A percentile compares a stretch with the other conserved stretches of the same genome.
Conservation (phyloP, 2,113 vertebrate species). For the Gavialis gangeticus region DNA sequence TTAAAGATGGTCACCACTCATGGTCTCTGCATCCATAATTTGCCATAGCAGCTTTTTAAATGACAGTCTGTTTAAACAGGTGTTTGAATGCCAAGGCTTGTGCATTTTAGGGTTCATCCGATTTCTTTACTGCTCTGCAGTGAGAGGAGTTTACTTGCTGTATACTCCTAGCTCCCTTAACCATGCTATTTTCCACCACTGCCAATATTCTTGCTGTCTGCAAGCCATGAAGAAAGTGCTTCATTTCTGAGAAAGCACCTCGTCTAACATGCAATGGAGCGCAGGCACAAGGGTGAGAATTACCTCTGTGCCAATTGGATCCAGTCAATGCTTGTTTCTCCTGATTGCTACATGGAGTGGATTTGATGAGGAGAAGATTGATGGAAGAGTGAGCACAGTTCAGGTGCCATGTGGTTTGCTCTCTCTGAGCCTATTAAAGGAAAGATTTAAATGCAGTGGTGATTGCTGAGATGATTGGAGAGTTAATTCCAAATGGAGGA, state of each 20-base stretch:
- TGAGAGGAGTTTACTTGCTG: background rate
- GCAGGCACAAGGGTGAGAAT: background rate
- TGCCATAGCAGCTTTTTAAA: constrained; percentile 3
- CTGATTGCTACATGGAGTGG: background rate
- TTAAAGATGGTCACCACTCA: background rate
- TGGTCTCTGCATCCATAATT: background rate
- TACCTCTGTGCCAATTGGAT: background rate
- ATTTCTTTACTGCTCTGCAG: background rate
- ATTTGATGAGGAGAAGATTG: constrained; percentile 36
- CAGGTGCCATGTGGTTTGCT: background rate
- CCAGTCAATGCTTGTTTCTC: background rate
- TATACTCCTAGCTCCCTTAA: accelerated
- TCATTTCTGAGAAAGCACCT: background rate
- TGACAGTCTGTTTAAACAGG: background rate
- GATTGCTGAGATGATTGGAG: constrained; percentile 6
- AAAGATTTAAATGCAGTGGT: constrained; percentile 25
- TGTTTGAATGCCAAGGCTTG: background rate
- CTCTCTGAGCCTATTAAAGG: constrained; percentile 38
- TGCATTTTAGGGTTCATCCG: background rate
- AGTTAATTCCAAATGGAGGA: constrained; percentile 18
- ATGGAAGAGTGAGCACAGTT: background rate
- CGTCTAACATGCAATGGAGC: background rate
- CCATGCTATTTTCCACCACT: background rate
- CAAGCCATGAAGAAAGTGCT: background rate
- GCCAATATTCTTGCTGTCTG: background rate